Conservation (phyloP, 2,888 invertebrate species). For the Amphipoea lucens region DNA sequence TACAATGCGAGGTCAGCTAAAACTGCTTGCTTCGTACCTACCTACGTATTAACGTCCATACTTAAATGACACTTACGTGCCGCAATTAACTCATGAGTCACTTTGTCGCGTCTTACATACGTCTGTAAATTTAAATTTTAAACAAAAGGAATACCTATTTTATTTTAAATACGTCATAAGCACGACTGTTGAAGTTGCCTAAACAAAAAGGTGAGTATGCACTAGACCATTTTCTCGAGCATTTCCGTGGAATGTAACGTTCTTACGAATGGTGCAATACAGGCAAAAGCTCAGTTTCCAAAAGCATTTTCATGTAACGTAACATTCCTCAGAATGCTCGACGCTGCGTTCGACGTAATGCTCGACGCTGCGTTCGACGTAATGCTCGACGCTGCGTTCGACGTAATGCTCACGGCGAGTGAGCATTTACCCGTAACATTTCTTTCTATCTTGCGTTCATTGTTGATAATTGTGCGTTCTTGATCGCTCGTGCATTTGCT, state of each 20-base stretch:
- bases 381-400: neutral
- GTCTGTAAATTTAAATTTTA: conserved; percentile 18
- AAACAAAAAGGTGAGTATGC: conserved; percentile 6
- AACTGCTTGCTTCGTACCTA: neutral
- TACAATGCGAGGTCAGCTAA: neutral
- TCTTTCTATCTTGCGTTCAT: neutral
- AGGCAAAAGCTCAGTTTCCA: neutral
- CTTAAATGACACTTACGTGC: conserved; percentile 24
- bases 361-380: no score
- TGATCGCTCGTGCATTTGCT: neutral
- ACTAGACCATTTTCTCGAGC: neutral
- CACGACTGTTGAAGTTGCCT: neutral
- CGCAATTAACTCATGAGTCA: conserved; percentile 48
- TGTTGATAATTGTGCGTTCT: neutral
- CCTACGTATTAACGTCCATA: conserved; percentile 22
- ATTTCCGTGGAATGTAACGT: neutral
- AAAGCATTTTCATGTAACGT: neutral
- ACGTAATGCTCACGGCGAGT: no score
- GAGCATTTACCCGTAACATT: neutral
- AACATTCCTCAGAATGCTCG: neutral
- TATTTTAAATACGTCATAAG: conserved; percentile 11
- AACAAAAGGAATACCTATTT: conserved; percentile 29
- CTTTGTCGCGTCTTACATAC: conserved; percentile 25
- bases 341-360: neutral
- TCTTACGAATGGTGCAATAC: neutral